Conservation (phyloP, 2,797 vertebrate species). For the Heliangelus exortis region DNA sequence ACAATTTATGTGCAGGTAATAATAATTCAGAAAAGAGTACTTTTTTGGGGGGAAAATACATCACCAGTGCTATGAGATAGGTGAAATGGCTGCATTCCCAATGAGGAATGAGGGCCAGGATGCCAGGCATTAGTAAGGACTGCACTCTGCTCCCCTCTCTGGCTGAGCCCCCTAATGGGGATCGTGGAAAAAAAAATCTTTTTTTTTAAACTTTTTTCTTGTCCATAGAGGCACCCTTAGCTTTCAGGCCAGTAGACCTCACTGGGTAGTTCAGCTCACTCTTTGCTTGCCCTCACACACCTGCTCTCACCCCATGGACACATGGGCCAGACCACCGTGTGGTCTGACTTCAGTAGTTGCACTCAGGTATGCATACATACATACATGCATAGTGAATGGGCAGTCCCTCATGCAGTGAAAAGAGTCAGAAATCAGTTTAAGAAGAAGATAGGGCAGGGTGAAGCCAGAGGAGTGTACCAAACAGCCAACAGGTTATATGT, state of each 20-base stretch:
- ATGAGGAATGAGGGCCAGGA: rapidly evolving
- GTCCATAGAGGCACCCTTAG: not conserved
- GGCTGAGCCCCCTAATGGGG: not conserved
- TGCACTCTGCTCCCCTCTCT: rapidly evolving
- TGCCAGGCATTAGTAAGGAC: not conserved
- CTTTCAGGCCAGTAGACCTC: not conserved
- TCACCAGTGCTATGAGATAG: no score
- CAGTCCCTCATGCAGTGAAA: not conserved
- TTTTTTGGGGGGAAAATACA: not conserved
- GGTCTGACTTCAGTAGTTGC: not conserved
- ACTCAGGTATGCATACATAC: not conserved
- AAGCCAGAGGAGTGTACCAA: not conserved
- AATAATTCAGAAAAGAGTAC: not conserved
- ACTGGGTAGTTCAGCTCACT: rapidly evolving
- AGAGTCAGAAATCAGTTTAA: not conserved
- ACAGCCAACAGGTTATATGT: not conserved
- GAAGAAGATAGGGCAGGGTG: not conserved
- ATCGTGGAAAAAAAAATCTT: not conserved
- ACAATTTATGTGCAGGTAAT: not conserved
- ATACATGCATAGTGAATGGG: rapidly evolving
- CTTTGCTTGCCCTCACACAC: not conserved
- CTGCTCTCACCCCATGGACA: rapidly evolving
- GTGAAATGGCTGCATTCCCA: not conserved
- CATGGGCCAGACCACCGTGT: rapidly evolving
- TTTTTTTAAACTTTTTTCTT: not conserved